phyloP scores from a whole-genome alignment of 2,113 vertebrate species.

The Lampris incognitus region DNA sequence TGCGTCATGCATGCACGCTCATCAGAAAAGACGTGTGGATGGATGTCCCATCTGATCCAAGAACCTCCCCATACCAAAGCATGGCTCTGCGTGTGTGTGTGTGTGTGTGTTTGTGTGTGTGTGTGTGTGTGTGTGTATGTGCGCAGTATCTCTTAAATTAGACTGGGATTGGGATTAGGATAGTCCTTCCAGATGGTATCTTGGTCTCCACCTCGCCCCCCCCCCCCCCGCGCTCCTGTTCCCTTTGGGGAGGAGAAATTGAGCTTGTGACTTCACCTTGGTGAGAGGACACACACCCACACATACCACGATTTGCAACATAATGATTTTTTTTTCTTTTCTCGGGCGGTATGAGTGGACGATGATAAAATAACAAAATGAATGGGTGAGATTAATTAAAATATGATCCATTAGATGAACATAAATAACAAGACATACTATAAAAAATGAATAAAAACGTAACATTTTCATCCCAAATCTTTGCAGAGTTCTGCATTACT shows the following conservation, averaged over 20 bases:
- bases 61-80: slow-evolving; percentile 41
- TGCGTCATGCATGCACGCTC: neutral
- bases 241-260: neutral
- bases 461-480: too few relatives aligned
- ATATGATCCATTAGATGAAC: too few relatives aligned
- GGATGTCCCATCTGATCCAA: slow-evolving; percentile 48
- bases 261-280: neutral
- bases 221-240: neutral
- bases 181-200: neutral
- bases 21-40: slow-evolving; percentile 44
- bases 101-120: slow-evolving; percentile 1
- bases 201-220: neutral
- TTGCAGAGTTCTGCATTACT: too few relatives aligned
- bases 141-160: neutral
- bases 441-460: too few relatives aligned
- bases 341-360: too few relatives aligned
- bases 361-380: neutral
- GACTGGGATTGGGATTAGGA: neutral
- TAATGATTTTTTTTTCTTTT: too few relatives aligned
- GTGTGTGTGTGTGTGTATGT: slow-evolving; percentile 3
- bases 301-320: neutral
- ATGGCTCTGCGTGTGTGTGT: slow-evolving; percentile 20
- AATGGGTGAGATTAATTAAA: neutral
- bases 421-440: too few relatives aligned
- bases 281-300: neutral